These are phyloP conservation scores for Pterocles burchelli DNA, from an alignment of 2,113 vertebrate genomes.

Conservation along the genomic window DNA sequence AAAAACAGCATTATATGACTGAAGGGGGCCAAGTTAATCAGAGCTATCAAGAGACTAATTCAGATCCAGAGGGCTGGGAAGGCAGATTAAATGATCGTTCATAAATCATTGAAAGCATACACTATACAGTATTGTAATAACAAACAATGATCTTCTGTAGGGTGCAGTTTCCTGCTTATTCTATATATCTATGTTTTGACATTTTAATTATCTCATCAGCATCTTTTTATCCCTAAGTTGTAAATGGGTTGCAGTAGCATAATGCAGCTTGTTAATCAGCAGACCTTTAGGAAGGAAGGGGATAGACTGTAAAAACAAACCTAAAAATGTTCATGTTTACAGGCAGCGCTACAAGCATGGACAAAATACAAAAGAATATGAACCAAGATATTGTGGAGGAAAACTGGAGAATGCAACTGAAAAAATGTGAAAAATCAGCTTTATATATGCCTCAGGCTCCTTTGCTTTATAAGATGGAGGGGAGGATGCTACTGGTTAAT, in stretches of 20 bases:
- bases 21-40: slow-evolving; percentile 45
- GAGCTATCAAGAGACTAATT: slow-evolving; percentile 47
- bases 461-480: background rate
- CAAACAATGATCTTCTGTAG: slow-evolving; percentile 20
- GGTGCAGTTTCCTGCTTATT: slow-evolving; percentile 44
- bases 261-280: background rate
- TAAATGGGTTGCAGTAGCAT: background rate
- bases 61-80: slow-evolving; percentile 32
- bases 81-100: slow-evolving; percentile 2
- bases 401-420: background rate
- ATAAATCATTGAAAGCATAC: slow-evolving; percentile 31
- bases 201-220: slow-evolving; percentile 37
- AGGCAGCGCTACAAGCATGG: background rate
- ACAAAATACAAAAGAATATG: background rate
- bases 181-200: slow-evolving; percentile 24
- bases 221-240: background rate
- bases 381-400: background rate
- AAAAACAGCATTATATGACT: slow-evolving; percentile 34
- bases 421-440: background rate
- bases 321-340: background rate
- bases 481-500: background rate
- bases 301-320: slow-evolving; percentile 28
- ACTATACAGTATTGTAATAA: background rate
- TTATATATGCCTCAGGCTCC: background rate
- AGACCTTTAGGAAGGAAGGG: slow-evolving; percentile 46